Evolutionary conservation across 1,140 invertebrate species (phyloP), one percentile per base, ranked within the genome.

Genomic region (Solenopsis fugax): DNA sequence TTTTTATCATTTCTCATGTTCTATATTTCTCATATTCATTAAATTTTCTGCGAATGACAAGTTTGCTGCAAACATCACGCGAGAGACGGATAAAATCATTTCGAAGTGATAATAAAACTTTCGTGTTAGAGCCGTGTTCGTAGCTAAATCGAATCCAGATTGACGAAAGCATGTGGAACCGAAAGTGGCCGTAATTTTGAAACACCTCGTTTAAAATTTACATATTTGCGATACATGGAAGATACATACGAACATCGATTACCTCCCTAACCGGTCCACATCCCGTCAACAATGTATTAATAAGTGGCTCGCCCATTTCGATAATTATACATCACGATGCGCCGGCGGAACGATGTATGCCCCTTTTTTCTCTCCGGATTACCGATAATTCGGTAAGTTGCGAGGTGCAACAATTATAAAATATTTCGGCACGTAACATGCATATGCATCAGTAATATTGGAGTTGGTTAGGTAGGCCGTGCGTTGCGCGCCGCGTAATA

Each of bases 331-430:
- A 56, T 84, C 80, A 56, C 54, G 80, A 37, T 48, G 54, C 54
- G 52, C 80, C 48, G 18, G 41, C 80, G 77, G 67, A 52, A 50
- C 52, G 24, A 45, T 6, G 37, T 65, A 65, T 41, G 58, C 24
- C 21, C 18, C 56, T 34, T 69, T 69, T 41, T 13, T 48, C 45
- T 56, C 16, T 45, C 65, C n/a, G 41, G 69, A 73, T 84, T 75
- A 62, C 34, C 41, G 80, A 60, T 84, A 84, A 84, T 84, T 84
- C 54, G 54, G 24, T 75, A 75, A 84, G 69, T 84, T 84, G 80
- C 29, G 69, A 84, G 69, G 80, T 84, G 80, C 54, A 84, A 75
- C 56, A 84, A 84, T 60, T 60, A 75, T 84, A 84, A 73, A 84
- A 84, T 75, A 84, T 60, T 34, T 65, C 54, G 12, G n/a, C 80